Percentiles rank a stretch among this genome's conserved stretches.
Evolutionary conservation across 2,113 vertebrate genomes (phyloP).

Genomic region (Perccottus glenii): DNA sequence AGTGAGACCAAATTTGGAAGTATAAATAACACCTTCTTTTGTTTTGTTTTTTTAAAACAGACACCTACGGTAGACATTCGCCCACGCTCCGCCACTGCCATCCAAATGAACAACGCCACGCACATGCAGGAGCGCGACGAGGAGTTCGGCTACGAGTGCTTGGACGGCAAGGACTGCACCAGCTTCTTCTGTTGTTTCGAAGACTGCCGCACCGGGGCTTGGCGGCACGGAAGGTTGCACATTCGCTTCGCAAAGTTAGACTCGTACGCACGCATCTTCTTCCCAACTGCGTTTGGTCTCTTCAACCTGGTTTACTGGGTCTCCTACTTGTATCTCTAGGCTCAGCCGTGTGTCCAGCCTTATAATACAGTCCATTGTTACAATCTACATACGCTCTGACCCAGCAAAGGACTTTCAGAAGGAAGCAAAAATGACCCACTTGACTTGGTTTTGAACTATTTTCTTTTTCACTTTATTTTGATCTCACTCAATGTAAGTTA

Average conservation of each 20-base stretch:
- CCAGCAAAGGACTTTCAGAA: slow-evolving; percentile 62
- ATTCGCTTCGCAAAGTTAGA: slow-evolving; percentile 98
- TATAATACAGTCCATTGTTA: slow-evolving; percentile 44
- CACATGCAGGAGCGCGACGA: slow-evolving; percentile 98
- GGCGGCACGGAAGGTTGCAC: slow-evolving; percentile 96
- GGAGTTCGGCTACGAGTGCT: slow-evolving; percentile 96
- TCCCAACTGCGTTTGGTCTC: slow-evolving; percentile 96
- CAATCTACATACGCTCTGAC: slow-evolving; percentile 53
- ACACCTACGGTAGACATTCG: slow-evolving; percentile 98
- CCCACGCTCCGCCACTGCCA: slow-evolving; percentile 92
- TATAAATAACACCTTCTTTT: slow-evolving; percentile 4
- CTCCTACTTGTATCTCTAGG: slow-evolving; percentile 96
- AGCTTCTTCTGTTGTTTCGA: slow-evolving; percentile 99
- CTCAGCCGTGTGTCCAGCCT: slow-evolving; percentile 53
- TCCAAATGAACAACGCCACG: slow-evolving; percentile 99
- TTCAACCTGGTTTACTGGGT: slow-evolving; percentile 99
- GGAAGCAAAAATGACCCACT: slow-evolving; percentile 40
- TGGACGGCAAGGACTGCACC: slow-evolving; percentile 99
- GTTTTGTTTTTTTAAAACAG: slow-evolving; percentile 77
- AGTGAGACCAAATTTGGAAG: background rate
- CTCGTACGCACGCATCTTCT: slow-evolving; percentile 97
- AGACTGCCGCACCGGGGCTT: slow-evolving; percentile 96
- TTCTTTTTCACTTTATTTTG: slow-evolving; percentile 32
- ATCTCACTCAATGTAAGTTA: slow-evolving; percentile 39
- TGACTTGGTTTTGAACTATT: slow-evolving; percentile 38